Evolutionary conservation across 2,888 invertebrate species (phyloP), one percentile per base, ranked within the genome.

Genomic region (Drosophila macrothrix): DNA sequence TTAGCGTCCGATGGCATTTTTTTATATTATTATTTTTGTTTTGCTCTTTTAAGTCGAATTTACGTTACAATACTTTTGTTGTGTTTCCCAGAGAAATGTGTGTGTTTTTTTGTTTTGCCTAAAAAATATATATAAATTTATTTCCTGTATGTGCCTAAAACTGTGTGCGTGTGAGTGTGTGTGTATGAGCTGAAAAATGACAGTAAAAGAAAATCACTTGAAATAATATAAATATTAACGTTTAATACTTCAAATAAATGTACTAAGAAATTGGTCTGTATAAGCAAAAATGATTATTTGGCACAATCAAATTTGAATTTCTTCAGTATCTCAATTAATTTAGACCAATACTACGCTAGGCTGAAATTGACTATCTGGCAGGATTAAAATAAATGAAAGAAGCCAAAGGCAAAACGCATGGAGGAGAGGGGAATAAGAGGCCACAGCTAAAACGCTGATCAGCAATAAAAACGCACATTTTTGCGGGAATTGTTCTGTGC

Each of bases 1-100:
- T 99, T 99, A 41, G 99, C 96, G 94, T 99, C 99, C 90, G 99
- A 99, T 93, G 99, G 99, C 99, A 99, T 99, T 71, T 78, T 86
- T n/a, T 35, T 31, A 9, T 31, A 43, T n/a, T 25, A 14, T 35
- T 35, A 35, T 5, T 19, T 37, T 33, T 28, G 4, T 25, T 53
- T 19, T 25, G 59, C 22, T 43, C 14, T 43, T 46, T 46, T 22
- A 46, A n/a, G 10, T n/a, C 2, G 41, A 41, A n/a, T 22, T 25
- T 62, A 14, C 14, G 25, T 46, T 35, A 58, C 31, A 66, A 68
- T 43, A 73, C 79, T 83, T 79, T 69, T 79, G 46, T 73, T 61
- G 56, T 50, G 31, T 67, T 67, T 72, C 65, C 62, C 65, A 77
- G 67, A n/a, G 61, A 72, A 81, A 64, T 71, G 12, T 39, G 22